Conservation (phyloP, 2,113 vertebrate species). For the Phocoena sinus region DNA sequence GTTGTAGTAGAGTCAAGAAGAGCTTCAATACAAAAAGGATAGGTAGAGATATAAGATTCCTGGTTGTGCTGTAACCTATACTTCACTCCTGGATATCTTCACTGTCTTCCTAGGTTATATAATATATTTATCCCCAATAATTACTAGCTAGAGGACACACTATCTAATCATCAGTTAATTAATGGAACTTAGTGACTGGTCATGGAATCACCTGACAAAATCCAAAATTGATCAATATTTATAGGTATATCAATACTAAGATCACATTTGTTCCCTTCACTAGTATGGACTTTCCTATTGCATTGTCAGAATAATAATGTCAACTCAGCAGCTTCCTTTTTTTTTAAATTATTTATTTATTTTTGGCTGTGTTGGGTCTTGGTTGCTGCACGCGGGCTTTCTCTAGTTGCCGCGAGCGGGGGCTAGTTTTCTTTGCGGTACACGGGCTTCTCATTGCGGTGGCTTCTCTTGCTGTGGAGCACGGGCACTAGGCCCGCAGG, state of each 20-base stretch:
- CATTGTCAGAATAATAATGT: neutral
- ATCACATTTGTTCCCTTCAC: neutral
- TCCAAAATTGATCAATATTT: neutral
- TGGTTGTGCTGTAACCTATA: neutral
- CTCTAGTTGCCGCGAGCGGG: too few relatives aligned
- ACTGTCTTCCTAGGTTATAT: neutral
- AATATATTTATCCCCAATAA: neutral
- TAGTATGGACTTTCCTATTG: neutral
- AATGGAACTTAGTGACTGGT: neutral
- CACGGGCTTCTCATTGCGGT: too few relatives aligned
- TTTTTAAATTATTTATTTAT: too few relatives aligned
- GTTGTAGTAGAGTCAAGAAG: neutral
- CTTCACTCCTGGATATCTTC: neutral
- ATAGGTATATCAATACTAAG: neutral
- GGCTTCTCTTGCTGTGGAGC: too few relatives aligned
- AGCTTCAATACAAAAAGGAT: neutral
- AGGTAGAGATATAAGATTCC: neutral
- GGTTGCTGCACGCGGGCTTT: too few relatives aligned
- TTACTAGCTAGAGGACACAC: neutral
- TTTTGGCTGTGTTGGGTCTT: too few relatives aligned
- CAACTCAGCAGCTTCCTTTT: neutral
- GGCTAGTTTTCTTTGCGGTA: too few relatives aligned
- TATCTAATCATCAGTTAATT: neutral
- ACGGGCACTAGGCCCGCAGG: too few relatives aligned
- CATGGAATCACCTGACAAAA: neutral